Percentiles rank a stretch among this genome's conserved stretches.
These are phyloP conservation scores for Ailurus styani DNA, from an alignment of 2,113 vertebrate genomes.

Conservation along the genomic window DNA sequence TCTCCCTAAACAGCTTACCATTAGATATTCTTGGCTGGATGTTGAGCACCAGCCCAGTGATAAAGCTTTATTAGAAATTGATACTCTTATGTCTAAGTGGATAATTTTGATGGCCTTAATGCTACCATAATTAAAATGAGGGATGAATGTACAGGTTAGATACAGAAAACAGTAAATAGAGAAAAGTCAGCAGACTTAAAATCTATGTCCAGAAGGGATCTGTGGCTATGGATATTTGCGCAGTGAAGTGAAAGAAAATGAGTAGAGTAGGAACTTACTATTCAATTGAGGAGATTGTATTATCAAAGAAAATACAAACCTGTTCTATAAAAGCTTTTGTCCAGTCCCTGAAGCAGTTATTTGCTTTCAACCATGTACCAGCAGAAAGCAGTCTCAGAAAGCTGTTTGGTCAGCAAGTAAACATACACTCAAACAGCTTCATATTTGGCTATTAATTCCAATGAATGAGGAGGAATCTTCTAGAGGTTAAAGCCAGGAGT, in stretches of 20 bases:
- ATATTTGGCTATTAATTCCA: not conserved
- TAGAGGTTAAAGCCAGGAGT: not conserved
- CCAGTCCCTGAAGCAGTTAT: not conserved
- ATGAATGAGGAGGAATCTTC: not conserved
- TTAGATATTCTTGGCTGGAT: not conserved
- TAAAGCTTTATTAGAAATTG: not conserved
- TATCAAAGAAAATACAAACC: not conserved
- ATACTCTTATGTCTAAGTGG: not conserved
- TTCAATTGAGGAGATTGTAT: not conserved
- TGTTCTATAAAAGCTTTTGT: not conserved
- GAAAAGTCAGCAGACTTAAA: not conserved
- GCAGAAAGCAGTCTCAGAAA: not conserved
- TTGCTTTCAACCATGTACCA: not conserved
- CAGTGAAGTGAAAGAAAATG: not conserved
- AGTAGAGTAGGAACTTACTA: not conserved
- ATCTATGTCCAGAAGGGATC: not conserved
- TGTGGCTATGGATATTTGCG: not conserved
- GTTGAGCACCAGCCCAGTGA: not conserved
- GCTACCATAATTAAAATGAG: not conserved
- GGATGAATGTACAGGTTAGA: not conserved
- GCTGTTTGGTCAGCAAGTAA: not conserved
- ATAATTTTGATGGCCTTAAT: not conserved
- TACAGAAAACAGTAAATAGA: not conserved
- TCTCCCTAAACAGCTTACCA: not conserved
- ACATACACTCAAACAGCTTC: not conserved